These are phyloP conservation scores for Mus minutoides DNA, from an alignment of 2,797 vertebrate species.

Conservation along the genomic window DNA sequence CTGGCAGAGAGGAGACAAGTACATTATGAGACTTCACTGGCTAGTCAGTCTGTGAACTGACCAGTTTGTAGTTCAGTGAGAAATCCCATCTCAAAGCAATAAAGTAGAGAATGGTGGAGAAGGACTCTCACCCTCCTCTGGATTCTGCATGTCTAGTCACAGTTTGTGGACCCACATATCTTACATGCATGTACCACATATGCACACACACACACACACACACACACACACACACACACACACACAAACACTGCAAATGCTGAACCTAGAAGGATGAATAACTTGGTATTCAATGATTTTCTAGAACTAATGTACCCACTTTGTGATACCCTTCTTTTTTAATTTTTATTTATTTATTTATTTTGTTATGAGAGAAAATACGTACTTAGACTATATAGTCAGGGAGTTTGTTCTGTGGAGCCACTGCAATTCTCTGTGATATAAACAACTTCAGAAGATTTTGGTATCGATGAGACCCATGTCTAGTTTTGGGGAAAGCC, in stretches of 20 bases:
- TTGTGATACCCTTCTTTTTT: background rate
- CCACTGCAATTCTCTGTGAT: background rate
- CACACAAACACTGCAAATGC: too few relatives aligned
- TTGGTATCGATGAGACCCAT: conserved; percentile 3
- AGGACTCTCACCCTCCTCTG: background rate
- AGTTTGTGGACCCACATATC: background rate
- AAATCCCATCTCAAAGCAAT: background rate
- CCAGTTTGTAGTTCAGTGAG: background rate
- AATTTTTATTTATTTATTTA: background rate
- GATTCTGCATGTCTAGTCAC: background rate
- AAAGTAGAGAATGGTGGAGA: background rate
- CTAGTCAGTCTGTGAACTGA: background rate
- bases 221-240: background rate
- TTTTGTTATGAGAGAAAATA: background rate
- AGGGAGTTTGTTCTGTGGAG: background rate
- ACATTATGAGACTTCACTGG: too few relatives aligned
- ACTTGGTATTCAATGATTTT: background rate
- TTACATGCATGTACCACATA: background rate
- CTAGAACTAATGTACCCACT: background rate
- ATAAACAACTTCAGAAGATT: background rate
- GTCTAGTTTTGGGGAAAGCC: background rate
- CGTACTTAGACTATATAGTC: background rate
- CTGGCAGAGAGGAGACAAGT: background rate
- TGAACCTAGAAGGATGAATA: background rate
- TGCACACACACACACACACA: background rate